Base-by-base conservation (phyloP, 2,797 vertebrate genomes). In the Micropoecilia bifurca region DNA sequence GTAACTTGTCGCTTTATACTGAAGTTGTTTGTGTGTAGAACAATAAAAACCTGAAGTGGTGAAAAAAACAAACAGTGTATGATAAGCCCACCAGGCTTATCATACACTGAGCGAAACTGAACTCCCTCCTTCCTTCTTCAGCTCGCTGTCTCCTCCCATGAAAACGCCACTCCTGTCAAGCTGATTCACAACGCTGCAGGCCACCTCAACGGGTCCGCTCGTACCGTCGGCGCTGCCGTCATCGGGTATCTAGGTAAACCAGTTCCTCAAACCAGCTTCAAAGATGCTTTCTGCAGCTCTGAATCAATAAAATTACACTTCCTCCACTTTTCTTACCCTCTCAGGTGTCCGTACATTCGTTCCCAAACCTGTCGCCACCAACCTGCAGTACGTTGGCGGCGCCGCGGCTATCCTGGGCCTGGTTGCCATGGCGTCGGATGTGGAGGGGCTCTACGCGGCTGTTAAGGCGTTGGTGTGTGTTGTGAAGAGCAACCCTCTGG, bases 401-500 rank as follows among this genome's bases (percentile, higher is more conserved):
- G 98, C 98, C 0, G 98, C 99, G 0, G 99, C 99, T 92, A 99
- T 99, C 93, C 89, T 99, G 89, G 99, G 99, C 28, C 95, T 99
- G 79, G 99, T 99, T 81, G 99, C 98, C 83, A 99, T 99, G 98
- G 99, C 99, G 30, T 99, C 98, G 0, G 99, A 99, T 28, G 99
- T 99, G 85, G 99, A 99, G 91, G 99, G 99, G 10, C 89, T 99
- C 9, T 99, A 99, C 36, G 99, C 99, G 0, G 99, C 99, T 0
- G 99, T 99, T 86, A 99, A 99, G 90, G 98, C 99, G 5, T 93
- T 99, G 89, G 99, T 99, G 76, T 99, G 99, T 59, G 98, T 99
- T 2, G 98, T 99, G 10, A 99, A 98, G 90, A 99, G 99, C 94
- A 99, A 99, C 94, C 97, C 97, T 3, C 85, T 99, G 88, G 98